A percentile compares a stretch with the other conserved stretches of the same genome.
phyloP scores from a whole-genome alignment of 2,797 vertebrate species.

The Numenius phaeopus region DNA sequence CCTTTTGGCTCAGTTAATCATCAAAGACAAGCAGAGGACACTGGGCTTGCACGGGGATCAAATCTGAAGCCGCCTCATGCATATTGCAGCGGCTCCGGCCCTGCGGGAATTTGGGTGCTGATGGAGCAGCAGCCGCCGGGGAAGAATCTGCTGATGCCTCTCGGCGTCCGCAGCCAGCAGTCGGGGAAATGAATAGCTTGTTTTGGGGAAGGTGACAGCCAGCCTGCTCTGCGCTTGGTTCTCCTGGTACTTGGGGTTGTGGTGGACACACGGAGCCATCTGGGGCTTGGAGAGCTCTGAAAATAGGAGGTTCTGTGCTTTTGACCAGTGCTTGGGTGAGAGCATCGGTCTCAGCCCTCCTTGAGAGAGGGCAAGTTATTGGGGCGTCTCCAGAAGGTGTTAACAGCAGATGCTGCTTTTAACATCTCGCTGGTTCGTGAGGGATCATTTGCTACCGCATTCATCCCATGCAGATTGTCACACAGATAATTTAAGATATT shows the following conservation, averaged over 20 bases:
- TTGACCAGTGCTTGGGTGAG: neutral
- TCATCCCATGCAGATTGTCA: neutral
- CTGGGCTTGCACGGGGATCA: constrained; percentile 18
- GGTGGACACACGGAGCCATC: neutral
- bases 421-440: neutral
- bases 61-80: neutral
- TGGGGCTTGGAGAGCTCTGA: neutral
- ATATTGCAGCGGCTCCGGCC: constrained; percentile 4
- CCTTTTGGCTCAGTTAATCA: constrained; percentile 55
- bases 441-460: fast-evolving
- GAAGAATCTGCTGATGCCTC: neutral
- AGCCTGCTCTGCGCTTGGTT: neutral
- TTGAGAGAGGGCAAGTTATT: neutral
- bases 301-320: neutral
- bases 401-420: neutral
- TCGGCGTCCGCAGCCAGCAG: neutral
- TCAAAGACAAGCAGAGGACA: constrained; percentile 63
- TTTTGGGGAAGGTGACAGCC: neutral
- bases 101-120: neutral
- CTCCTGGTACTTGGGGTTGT: neutral
- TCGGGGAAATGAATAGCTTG: neutral
- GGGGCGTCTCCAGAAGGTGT: neutral
- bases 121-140: neutral
- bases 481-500: neutral
- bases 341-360: neutral